phyloP scores from a whole-genome alignment of 1,140 invertebrate species.

The Mercenaria mercenaria region DNA sequence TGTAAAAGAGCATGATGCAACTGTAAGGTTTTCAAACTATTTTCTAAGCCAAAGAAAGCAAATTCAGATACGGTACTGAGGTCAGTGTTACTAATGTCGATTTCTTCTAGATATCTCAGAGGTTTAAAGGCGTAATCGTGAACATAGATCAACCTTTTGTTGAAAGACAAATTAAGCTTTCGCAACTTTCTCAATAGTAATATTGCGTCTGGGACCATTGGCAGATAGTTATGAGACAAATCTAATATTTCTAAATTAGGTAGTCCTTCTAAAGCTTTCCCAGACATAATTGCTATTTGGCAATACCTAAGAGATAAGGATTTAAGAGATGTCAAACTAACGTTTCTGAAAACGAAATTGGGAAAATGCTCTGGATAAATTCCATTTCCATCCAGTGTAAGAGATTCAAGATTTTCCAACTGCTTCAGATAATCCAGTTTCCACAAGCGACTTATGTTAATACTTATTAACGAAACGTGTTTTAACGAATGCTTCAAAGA shows the following conservation, averaged over 20 bases:
- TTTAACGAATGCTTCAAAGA: neutral
- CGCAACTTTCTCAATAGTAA: conserved; percentile 38
- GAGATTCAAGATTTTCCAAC: conserved; percentile 44
- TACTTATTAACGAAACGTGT: conserved; percentile 28
- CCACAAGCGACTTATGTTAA: conserved; percentile 31
- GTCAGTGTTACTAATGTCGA: conserved; percentile 52
- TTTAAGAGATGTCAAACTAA: conserved; percentile 33
- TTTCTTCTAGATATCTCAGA: conserved; percentile 1
- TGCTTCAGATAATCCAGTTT: conserved; percentile 45
- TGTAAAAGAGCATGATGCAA: conserved; percentile 42
- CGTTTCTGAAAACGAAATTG: conserved; percentile 11
- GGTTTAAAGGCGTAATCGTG: conserved; percentile 55
- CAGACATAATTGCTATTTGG: conserved; percentile 39
- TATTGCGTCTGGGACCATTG: conserved; percentile 8
- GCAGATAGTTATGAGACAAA: conserved; percentile 54
- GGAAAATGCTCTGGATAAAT: conserved; percentile 50
- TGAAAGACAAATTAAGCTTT: conserved; percentile 55
- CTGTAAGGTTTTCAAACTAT: conserved; percentile 11
- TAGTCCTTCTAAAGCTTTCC: conserved; percentile 35
- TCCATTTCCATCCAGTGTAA: conserved; percentile 41
- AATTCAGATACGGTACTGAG: conserved; percentile 30
- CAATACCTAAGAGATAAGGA: conserved; percentile 37
- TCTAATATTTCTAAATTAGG: conserved; percentile 37
- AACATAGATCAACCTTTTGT: conserved; percentile 51
- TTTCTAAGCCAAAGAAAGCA: conserved; percentile 47